A percentile compares a stretch with the other conserved stretches of the same genome.
These are phyloP conservation scores for Odontothrips loti DNA, from an alignment of 2,888 invertebrate species.

Conservation along the genomic window DNA sequence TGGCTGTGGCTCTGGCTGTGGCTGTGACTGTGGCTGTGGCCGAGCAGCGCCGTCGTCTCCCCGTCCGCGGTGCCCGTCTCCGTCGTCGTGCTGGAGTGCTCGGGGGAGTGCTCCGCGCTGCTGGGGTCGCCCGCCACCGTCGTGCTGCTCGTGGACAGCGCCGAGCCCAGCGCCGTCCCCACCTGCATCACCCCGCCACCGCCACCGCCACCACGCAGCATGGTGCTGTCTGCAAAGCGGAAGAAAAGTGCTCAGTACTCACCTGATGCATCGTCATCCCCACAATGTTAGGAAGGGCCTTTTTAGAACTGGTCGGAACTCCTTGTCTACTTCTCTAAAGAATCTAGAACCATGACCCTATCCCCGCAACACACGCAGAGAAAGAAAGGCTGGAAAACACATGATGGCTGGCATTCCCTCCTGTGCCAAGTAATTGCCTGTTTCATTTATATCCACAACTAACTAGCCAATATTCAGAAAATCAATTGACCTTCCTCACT, in stretches of 20 bases:
- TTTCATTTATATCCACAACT: no score
- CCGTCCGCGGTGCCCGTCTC: conserved; percentile 61
- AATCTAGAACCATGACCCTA: no score
- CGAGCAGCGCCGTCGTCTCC: conserved; percentile 57
- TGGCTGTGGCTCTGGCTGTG: conserved; percentile 80
- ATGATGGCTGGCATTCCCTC: no score
- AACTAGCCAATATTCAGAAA: no score
- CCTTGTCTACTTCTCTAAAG: no score
- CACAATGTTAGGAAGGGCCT: no score
- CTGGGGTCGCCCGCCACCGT: conserved; percentile 41
- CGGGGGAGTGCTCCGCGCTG: conserved; percentile 34
- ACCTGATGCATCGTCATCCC: no score
- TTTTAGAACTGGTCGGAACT: no score
- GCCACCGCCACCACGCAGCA: conserved; percentile 14
- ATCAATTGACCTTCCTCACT: no score
- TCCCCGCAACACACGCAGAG: no score
- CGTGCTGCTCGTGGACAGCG: conserved; percentile 51
- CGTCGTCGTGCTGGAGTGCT: conserved; percentile 45
- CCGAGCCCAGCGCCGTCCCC: neutral
- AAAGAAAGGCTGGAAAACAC: no score
- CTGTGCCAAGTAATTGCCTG: no score
- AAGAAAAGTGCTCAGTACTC: neutral
- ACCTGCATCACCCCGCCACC: conserved; percentile 1
- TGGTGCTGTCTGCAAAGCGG: neutral
- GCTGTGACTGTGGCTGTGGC: conserved; percentile 59